Conservation (phyloP, 2,888 invertebrate genomes). For the Hyposoter didymator region DNA sequence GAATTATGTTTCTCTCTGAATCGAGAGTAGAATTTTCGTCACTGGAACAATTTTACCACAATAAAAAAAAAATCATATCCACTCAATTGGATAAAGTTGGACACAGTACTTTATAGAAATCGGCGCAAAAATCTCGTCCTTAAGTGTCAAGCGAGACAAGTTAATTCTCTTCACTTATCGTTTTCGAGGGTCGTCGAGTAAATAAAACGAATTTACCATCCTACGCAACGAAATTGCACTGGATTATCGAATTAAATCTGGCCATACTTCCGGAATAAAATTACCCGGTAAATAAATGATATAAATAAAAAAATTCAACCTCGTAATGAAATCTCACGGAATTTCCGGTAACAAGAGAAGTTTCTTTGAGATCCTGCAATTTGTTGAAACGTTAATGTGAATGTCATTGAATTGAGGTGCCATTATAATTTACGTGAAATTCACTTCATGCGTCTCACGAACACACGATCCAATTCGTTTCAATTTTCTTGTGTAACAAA, state of each 20-base stretch:
- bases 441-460: background rate
- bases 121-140: constrained; percentile 11
- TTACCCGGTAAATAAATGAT: background rate
- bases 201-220: constrained; percentile 14
- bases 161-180: constrained; percentile 22
- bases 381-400: background rate
- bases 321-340: background rate
- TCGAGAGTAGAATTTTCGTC: background rate
- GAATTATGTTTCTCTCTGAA: constrained; percentile 8
- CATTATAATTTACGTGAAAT: constrained; percentile 1
- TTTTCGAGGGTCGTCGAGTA: constrained; percentile 12
- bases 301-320: background rate
- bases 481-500: too few relatives aligned
- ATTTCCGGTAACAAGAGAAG: background rate
- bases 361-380: background rate
- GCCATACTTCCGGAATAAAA: constrained; percentile 10
- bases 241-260: constrained; percentile 10
- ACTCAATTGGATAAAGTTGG: constrained; percentile 5
- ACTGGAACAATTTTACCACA: constrained; percentile 5
- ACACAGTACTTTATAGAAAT: background rate
- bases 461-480: too few relatives aligned
- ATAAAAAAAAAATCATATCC: background rate
- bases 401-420: background rate
- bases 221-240: background rate
- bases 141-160: constrained; percentile 15